Evolutionary conservation across 1,140 invertebrate species (phyloP).

Genomic region (Drosophila sucinea): DNA sequence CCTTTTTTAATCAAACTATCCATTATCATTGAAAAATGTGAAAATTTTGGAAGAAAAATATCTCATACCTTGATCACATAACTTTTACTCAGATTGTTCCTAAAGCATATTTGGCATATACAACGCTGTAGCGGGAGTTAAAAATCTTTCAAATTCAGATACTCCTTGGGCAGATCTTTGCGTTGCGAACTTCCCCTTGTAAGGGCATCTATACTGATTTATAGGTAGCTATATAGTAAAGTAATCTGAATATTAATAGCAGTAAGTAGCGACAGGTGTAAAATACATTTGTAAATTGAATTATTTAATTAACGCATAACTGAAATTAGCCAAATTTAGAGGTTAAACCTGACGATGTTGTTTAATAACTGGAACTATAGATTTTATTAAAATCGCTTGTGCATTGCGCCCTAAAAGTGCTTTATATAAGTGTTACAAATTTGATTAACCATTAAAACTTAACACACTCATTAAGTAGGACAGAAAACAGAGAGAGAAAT

Average conservation of each 20-base stretch:
- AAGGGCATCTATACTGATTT: not conserved
- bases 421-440: slow-evolving; percentile 1
- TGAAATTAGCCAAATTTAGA: slow-evolving; percentile 30
- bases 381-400: not conserved
- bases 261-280: slow-evolving; percentile 33
- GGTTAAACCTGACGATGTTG: slow-evolving; percentile 9
- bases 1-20: too few relatives aligned
- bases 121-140: too few relatives aligned
- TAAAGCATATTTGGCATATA: too few relatives aligned
- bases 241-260: not conserved
- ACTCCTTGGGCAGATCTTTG: too few relatives aligned
- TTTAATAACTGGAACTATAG: slow-evolving; percentile 20
- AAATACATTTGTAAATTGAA: slow-evolving; percentile 54
- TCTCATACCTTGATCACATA: too few relatives aligned
- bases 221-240: not conserved
- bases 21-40: too few relatives aligned
- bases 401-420: not conserved
- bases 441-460: not conserved
- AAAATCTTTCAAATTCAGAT: too few relatives aligned
- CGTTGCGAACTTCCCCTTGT: not conserved
- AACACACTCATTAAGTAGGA: not conserved
- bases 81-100: too few relatives aligned
- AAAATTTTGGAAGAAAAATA: too few relatives aligned
- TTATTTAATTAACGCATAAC: slow-evolving; percentile 43
- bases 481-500: not conserved